Base-by-base conservation (phyloP, 2,797 vertebrate species). In the Myotis findleyi region DNA sequence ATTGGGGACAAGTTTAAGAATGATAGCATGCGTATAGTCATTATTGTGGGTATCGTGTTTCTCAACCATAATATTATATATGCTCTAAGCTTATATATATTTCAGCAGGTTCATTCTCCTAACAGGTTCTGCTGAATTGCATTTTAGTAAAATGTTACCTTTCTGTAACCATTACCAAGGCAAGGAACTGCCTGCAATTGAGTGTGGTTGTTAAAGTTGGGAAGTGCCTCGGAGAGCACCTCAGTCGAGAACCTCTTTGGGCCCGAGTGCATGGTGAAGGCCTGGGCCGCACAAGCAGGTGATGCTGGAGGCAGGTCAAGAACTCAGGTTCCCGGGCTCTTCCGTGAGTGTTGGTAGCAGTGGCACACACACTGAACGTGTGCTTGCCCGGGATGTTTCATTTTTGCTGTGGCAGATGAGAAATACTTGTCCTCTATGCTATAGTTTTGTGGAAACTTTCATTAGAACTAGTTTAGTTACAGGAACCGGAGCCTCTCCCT, bases 91-190 rank as follows among this genome's bases (percentile, higher is more conserved):
- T 86, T 80, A 44, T n/a, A 30, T 55, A 51, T 79, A 47, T 81
- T 66, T 87, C 66, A 68, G 10, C 5, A 51, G 41, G 6, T 73
- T 69, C 20, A 36, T 91, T 86, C 44, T 91, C 36, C 73, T 84
- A 62, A 44, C 44, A 47, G 62, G 27, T 72, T 73, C 73, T 93
- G 4, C 44, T 55, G 41, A 75, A 66, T 33, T 85, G 23, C 68
- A 82, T 73, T 89, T 83, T 66, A 71, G 33, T 75, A 57, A 94
- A 94, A 88, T 44, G 21, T 82, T 72, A 79, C 66, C 59, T 89
- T 95, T 51, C 33, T 77, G 36, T 17, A 75, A 36, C 49, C 3
- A 30, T 95, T 51, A 75, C 57, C 89, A 91, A 73, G 72, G 55
- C 72, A 80, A 84, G 66, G 77, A 81, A 69, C 16, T 25, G 7